These are phyloP conservation scores for Hirtodrosophila histrioides DNA, from an alignment of 2,888 invertebrate species.

Conservation along the genomic window DNA sequence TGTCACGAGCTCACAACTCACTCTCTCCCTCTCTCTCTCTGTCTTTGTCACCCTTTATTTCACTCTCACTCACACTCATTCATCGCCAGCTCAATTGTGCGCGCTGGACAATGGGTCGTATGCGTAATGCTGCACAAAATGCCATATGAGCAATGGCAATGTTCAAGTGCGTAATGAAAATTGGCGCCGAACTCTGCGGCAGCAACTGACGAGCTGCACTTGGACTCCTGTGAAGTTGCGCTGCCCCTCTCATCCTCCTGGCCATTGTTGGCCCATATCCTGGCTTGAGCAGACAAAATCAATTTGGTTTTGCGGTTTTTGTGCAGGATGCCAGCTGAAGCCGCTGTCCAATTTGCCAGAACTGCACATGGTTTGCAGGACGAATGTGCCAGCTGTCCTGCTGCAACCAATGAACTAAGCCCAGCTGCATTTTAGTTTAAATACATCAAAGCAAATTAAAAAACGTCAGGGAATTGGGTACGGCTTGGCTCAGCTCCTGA, in stretches of 20 bases:
- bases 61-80: conserved; percentile 1
- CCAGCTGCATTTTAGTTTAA: conserved; percentile 65
- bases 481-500: not conserved
- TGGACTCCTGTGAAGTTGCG: not conserved
- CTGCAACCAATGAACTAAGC: conserved; percentile 20
- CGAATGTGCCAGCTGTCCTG: conserved; percentile 12
- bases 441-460: conserved; percentile 61
- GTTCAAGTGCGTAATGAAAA: conserved; percentile 76
- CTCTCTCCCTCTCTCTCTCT: not conserved
- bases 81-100: conserved; percentile 65
- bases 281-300: conserved; percentile 76
- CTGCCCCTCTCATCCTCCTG: not conserved
- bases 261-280: conserved; percentile 32
- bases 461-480: conserved; percentile 8
- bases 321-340: conserved; percentile 43
- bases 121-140: conserved; percentile 61
- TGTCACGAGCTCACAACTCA: conserved; percentile 6
- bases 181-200: conserved; percentile 55
- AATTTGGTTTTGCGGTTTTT: conserved; percentile 78
- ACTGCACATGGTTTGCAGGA: conserved; percentile 36
- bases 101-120: conserved; percentile 69
- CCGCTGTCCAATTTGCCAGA: conserved; percentile 59
- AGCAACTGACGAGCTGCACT: conserved; percentile 45
- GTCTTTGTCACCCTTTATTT: not conserved
- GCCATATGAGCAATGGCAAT: conserved; percentile 70